These are phyloP conservation scores for Lerema accius DNA, from an alignment of 1,140 invertebrate genomes.

Conservation along the genomic window DNA sequence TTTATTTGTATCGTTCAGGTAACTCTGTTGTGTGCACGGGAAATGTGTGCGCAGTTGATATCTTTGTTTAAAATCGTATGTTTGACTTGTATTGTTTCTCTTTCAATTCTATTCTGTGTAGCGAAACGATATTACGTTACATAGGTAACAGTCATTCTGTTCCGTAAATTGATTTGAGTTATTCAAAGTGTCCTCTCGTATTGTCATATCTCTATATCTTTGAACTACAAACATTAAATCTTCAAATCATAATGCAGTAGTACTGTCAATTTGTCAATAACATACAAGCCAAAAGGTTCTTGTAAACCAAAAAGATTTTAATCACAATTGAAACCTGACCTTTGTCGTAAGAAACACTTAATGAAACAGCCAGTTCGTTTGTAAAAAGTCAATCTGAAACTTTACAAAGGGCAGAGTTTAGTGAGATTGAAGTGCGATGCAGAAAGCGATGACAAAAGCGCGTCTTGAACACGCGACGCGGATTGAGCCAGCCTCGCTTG, in stretches of 20 bases:
- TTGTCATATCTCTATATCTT: too few relatives aligned
- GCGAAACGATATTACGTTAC: not conserved
- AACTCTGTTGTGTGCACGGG: slow-evolving; percentile 23
- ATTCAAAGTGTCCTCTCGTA: too few relatives aligned
- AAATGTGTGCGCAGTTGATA: slow-evolving; percentile 26
- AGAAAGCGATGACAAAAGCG: slow-evolving; percentile 29
- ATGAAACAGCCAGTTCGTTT: slow-evolving; percentile 28
- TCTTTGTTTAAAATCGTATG: slow-evolving; percentile 29
- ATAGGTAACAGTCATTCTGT: not conserved
- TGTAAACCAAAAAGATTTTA: slow-evolving; percentile 19
- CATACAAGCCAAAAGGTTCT: not conserved
- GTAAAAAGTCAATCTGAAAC: slow-evolving; percentile 32
- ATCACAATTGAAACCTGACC: slow-evolving; percentile 7
- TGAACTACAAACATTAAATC: too few relatives aligned
- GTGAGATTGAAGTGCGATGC: slow-evolving; percentile 26
- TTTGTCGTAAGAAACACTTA: slow-evolving; percentile 29
- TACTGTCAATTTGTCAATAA: not conserved
- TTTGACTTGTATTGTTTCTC: slow-evolving; percentile 4
- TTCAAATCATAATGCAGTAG: too few relatives aligned
- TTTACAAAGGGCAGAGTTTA: slow-evolving; percentile 33
- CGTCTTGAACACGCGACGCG: slow-evolving; percentile 23
- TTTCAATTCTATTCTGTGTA: not conserved
- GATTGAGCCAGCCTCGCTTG: not conserved
- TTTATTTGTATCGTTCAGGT: slow-evolving; percentile 44
- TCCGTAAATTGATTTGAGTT: not conserved